phyloP scores from a whole-genome alignment of 2,888 invertebrate genomes.

The Sarcophaga variegata region DNA sequence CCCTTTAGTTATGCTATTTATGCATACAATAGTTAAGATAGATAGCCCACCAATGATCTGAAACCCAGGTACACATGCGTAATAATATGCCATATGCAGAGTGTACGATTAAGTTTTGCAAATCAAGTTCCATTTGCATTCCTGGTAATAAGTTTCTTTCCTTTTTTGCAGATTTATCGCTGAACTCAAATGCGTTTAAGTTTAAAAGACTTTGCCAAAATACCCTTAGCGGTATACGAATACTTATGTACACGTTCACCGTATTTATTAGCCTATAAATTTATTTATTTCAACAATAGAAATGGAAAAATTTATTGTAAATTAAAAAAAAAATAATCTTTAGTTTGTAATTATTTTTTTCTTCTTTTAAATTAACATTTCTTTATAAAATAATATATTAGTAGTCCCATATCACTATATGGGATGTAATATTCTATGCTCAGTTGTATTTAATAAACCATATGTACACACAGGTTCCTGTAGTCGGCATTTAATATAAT shows the following conservation, averaged over 20 bases:
- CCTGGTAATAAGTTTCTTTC: not conserved
- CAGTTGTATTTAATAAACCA: not conserved
- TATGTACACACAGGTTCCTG: not conserved
- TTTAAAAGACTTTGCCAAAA: not conserved
- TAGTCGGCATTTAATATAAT: slow-evolving; percentile 1
- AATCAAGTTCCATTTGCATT: not conserved
- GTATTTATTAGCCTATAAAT: no score
- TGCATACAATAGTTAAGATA: no score
- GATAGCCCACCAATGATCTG: no score
- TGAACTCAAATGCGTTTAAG: no score
- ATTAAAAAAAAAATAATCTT: not conserved
- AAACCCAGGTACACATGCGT: no score
- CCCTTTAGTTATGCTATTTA: no score
- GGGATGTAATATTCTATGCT: not conserved
- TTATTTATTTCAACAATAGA: no score
- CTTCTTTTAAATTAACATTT: not conserved
- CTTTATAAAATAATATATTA: not conserved
- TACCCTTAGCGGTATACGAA: not conserved
- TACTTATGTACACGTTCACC: not conserved
- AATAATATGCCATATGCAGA: no score
- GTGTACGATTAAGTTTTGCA: no score
- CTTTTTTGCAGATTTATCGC: not conserved
- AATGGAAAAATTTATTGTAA: not conserved
- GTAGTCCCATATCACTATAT: not conserved
- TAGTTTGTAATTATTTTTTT: not conserved